Conservation (phyloP, 2,113 vertebrate species). For the Sorex araneus region DNA sequence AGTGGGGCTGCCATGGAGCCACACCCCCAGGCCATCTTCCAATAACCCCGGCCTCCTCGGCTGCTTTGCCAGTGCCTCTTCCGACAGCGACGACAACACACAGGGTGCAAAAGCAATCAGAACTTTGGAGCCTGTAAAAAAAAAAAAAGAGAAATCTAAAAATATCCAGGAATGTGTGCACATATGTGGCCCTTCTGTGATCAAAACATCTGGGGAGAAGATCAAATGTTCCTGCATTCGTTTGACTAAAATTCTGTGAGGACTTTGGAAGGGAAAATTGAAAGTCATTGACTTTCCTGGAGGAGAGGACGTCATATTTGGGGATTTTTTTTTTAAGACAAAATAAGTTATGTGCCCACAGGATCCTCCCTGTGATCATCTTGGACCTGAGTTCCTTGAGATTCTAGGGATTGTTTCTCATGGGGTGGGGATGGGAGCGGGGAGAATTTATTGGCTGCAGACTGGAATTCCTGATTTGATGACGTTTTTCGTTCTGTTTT, state of each 20-base stretch:
- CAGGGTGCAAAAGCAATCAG: constrained; percentile 84
- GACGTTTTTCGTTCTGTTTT: neutral
- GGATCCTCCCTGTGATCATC: constrained; percentile 63
- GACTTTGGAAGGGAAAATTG: constrained; percentile 76
- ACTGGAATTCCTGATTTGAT: constrained; percentile 72
- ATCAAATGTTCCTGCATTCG: constrained; percentile 82
- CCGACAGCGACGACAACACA: constrained; percentile 73
- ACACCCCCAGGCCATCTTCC: constrained; percentile 72
- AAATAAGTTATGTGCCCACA: constrained; percentile 51
- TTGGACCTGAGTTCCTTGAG: constrained; percentile 49
- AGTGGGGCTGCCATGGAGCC: constrained; percentile 59
- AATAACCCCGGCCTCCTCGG: constrained; percentile 74
- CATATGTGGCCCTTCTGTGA: constrained; percentile 86
- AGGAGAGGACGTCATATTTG: constrained; percentile 54
- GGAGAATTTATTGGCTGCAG: constrained; percentile 67
- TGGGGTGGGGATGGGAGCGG: accelerated
- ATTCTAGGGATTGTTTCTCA: constrained; percentile 68
- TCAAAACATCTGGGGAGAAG: constrained; percentile 88
- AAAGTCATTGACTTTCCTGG: constrained; percentile 68
- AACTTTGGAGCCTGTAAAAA: constrained; percentile 84
- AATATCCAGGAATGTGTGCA: constrained; percentile 87
- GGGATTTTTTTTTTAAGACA: constrained; percentile 60
- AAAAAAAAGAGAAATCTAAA: constrained; percentile 85
- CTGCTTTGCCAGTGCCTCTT: constrained; percentile 74
- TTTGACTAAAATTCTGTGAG: constrained; percentile 77